Conservation (phyloP, 2,888 invertebrate genomes). For the Corythucha ciliata region DNA sequence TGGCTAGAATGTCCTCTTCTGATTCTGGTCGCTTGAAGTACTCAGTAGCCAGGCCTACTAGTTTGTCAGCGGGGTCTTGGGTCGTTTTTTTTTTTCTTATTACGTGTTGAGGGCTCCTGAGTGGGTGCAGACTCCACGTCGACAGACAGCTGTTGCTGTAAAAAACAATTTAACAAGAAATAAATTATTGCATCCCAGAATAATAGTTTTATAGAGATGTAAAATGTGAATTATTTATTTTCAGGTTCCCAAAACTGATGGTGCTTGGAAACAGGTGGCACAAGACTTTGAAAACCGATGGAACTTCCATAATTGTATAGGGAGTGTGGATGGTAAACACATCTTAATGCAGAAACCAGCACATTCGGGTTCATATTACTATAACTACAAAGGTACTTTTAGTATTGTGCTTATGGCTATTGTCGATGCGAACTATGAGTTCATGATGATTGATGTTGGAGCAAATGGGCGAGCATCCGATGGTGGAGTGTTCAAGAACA, state of each 20-base stretch:
- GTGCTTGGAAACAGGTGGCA: slow-evolving; percentile 19
- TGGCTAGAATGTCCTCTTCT: too few species aligned
- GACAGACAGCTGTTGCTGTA: slow-evolving; percentile 5
- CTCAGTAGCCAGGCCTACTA: too few species aligned
- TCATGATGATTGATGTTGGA: slow-evolving; percentile 18
- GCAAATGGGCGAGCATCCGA: slow-evolving; percentile 9
- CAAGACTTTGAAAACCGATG: slow-evolving; percentile 29
- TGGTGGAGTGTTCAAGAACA: slow-evolving; percentile 3
- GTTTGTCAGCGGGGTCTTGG: too few species aligned
- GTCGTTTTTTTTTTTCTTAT: too few species aligned
- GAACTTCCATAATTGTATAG: slow-evolving; percentile 37
- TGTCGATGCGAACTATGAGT: slow-evolving; percentile 37
- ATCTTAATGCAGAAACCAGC: slow-evolving; percentile 36
- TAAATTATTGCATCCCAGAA: slow-evolving; percentile 1
- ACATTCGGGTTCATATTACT: slow-evolving; percentile 35
- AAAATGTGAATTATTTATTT: slow-evolving; percentile 1
- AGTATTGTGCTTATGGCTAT: slow-evolving; percentile 37
- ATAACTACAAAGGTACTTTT: slow-evolving; percentile 38
- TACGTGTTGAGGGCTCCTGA: too few species aligned
- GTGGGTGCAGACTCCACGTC: slow-evolving; percentile 4
- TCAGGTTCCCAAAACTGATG: slow-evolving; percentile 23
- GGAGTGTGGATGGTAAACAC: slow-evolving; percentile 39
- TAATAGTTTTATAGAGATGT: slow-evolving; percentile 1
- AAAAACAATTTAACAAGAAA: slow-evolving; percentile 4
- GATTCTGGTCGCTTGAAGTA: too few species aligned